Percentiles rank a stretch among this genome's conserved stretches.
Evolutionary conservation across 2,888 invertebrate species (phyloP).

Genomic region (Megastigmus dorsalis): DNA sequence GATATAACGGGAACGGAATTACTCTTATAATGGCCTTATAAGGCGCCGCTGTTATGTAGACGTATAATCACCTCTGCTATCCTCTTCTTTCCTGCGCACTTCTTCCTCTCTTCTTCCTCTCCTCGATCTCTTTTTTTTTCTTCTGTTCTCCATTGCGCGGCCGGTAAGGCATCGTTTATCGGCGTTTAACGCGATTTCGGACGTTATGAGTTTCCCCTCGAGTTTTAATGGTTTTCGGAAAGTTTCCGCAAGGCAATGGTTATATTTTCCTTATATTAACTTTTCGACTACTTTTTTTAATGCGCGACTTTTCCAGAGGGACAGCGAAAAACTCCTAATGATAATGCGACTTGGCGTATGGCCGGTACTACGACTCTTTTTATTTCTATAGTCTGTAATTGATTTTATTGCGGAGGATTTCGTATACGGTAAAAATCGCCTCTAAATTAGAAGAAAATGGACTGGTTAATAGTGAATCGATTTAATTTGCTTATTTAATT

Average conservation of each 20-base stretch:
- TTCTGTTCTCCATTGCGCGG: not conserved
- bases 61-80: slow-evolving; percentile 22
- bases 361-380: no score
- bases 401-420: not conserved
- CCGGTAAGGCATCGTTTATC: slow-evolving; percentile 26
- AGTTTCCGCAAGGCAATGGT: not conserved
- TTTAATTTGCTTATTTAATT: no score
- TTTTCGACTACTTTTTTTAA: not conserved
- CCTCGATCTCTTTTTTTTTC: not conserved
- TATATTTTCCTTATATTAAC: slow-evolving; percentile 19
- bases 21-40: slow-evolving; percentile 42
- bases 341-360: not conserved
- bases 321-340: not conserved
- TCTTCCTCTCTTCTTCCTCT: not conserved
- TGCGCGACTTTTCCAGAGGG: not conserved
- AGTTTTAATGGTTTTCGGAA: slow-evolving; percentile 24
- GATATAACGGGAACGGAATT: slow-evolving; percentile 38
- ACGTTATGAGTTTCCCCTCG: slow-evolving; percentile 20
- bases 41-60: slow-evolving; percentile 21
- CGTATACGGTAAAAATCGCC: no score
- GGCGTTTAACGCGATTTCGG: slow-evolving; percentile 40
- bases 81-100: not conserved
- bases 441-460: no score
- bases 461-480: no score
- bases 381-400: no score